Base-by-base conservation (phyloP, 2,113 vertebrate genomes). In the Muntiacus muntjak region DNA sequence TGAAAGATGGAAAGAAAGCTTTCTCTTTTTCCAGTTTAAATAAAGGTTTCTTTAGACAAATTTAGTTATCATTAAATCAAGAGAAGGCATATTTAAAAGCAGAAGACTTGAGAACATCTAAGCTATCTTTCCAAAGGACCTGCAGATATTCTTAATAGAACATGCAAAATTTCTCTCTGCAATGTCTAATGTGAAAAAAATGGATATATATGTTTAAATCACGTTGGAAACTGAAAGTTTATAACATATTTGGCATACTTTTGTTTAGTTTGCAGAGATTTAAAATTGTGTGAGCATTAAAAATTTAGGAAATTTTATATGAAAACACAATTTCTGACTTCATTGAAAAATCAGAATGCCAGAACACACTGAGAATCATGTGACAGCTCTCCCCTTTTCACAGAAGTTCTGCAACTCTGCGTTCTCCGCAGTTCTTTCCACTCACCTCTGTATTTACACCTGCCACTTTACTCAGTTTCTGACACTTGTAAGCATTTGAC, bases 271-370 rank as follows among this genome's bases (percentile, higher is more conserved):
- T 76, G 43, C 2, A 43, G 55, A 52, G 36, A 62, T 83, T 89
- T 95, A 23, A 95, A 87, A n/a, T 74, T 87, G 3, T 79, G 17
- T 40, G 76, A 87, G 84, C 33, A 93, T 57, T 60, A 54, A 54
- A 57, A 91, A 47, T 71, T 52, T 47, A n/a, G 14, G 4, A 71
- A 92, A 86, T 64, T 81, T 58, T 74, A 26, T 30, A 47, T 87
- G 33, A 84, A 74, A 89, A 55, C 52, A 45, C 81, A 43, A 54
- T 87, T 90, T 64, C 19, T 54, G n/a, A 3, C 10, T 95, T 87
- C 17, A 47, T 33, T 87, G 67, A 60, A 82, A 78, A 71, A 36
- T 57, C 1, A 28, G 5, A 81, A 58, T 47, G 5, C 9, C 15
- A 25, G 19, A 3, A 21, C 3, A 88, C 13, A 26, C 36, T 36